A percentile compares a stretch with the other conserved stretches of the same genome.
Evolutionary conservation across 92 coral and sea anemone genomes (phyloP).

Genomic region (Phenganax stokvisi): DNA sequence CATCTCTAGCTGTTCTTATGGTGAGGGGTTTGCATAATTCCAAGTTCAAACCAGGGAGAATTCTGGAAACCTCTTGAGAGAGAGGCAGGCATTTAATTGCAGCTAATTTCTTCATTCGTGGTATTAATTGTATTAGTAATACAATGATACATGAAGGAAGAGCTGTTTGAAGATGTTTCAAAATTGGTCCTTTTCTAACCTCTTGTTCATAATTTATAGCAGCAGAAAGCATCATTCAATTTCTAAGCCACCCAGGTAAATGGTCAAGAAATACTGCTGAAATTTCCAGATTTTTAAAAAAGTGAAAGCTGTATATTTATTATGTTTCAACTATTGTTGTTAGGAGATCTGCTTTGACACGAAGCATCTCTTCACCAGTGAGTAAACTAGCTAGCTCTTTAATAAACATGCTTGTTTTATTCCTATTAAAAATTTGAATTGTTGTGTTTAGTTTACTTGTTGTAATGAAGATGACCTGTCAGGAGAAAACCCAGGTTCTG

Average conservation of each 20-base stretch:
- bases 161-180: too few species aligned
- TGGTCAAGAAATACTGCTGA: background rate
- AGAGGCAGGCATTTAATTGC: too few species aligned
- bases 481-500: conserved; percentile 44
- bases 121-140: background rate
- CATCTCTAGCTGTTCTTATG: too few species aligned
- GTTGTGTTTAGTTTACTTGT: conserved; percentile 44
- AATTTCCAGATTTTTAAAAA: background rate
- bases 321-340: background rate
- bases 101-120: background rate
- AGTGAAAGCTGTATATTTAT: background rate
- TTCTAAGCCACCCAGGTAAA: conserved; percentile 38
- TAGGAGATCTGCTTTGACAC: conserved; percentile 68
- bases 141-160: too few species aligned
- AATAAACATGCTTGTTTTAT: background rate
- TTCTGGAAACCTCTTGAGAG: too few species aligned
- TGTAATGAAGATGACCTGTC: conserved; percentile 44
- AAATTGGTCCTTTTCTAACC: too few species aligned
- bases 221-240: background rate
- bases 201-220: background rate
- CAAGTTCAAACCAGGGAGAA: too few species aligned
- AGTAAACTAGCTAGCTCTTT: conserved; percentile 35
- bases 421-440: background rate
- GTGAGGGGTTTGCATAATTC: too few species aligned
- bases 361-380: conserved; percentile 92